phyloP scores from a whole-genome alignment of 2,888 invertebrate species.

The Drosophila acutilabella region DNA sequence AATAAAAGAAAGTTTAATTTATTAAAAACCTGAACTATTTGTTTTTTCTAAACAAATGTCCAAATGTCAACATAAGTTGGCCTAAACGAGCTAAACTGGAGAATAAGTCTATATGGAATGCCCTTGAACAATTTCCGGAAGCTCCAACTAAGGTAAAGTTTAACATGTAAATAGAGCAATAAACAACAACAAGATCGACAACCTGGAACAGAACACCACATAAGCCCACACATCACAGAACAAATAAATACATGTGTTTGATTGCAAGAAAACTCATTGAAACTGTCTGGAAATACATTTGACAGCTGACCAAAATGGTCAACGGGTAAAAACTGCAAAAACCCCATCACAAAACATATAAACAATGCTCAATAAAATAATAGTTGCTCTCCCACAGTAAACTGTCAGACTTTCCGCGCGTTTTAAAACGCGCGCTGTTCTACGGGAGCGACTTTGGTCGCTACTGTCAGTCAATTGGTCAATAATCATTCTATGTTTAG shows the following conservation, averaged over 20 bases:
- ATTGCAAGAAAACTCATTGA: constrained; percentile 35
- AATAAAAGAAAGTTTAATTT: constrained; percentile 75
- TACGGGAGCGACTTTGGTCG: constrained; percentile 23
- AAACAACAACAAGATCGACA: constrained; percentile 43
- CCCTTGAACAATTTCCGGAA: constrained; percentile 73
- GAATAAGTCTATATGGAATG: constrained; percentile 41
- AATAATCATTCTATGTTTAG: constrained; percentile 64
- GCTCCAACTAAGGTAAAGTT: constrained; percentile 70
- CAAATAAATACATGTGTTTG: constrained; percentile 27
- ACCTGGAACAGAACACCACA: constrained; percentile 38
- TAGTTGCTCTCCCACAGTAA: constrained; percentile 46
- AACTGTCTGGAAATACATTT: constrained; percentile 28
- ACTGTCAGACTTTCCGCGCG: constrained; percentile 41
- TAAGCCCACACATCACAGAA: constrained; percentile 53
- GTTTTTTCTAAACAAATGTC: constrained; percentile 8
- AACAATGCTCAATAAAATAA: constrained; percentile 37
- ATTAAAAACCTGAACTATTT: constrained; percentile 57
- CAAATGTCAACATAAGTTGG: constrained; percentile 69
- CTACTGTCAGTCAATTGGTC: constrained; percentile 63
- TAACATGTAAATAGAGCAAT: constrained; percentile 60
- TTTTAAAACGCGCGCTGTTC: constrained; percentile 45
- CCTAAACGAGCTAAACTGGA: constrained; percentile 19
- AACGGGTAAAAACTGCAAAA: constrained; percentile 27
- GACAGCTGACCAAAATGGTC: constrained; percentile 65
- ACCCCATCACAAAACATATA: constrained; percentile 39